phyloP scores from a whole-genome alignment of 2,113 vertebrate species.

The Spizaetus ornatus region DNA sequence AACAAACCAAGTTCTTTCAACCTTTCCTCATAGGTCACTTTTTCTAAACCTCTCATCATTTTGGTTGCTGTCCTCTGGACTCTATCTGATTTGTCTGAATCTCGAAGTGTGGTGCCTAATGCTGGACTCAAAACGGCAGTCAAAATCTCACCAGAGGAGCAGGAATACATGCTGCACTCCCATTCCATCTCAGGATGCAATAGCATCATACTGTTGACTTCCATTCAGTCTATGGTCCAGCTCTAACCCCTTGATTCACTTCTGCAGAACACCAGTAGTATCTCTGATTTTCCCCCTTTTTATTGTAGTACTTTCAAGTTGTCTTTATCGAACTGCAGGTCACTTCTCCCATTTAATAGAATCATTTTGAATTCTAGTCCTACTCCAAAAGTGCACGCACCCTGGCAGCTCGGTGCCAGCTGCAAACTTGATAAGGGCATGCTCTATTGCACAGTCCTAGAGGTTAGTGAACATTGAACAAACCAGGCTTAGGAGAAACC shows the following conservation, averaged over 20 bases:
- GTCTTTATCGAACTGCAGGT: not conserved
- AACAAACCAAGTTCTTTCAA: constrained; percentile 64
- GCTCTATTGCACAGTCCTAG: not conserved
- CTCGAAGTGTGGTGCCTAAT: not conserved
- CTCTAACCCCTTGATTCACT: not conserved
- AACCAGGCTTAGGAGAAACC: not conserved
- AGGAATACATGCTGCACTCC: accelerated
- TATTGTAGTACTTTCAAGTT: not conserved
- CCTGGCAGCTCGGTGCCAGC: not conserved
- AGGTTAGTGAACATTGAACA: constrained; percentile 1
- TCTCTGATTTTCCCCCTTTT: not conserved
- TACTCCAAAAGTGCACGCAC: not conserved
- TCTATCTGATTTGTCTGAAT: not conserved
- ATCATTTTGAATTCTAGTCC: not conserved
- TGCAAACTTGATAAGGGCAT: not conserved
- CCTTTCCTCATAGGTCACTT: constrained; percentile 58
- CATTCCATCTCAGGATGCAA: not conserved
- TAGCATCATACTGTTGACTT: not conserved
- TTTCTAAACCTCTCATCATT: constrained; percentile 45
- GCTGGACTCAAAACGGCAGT: not conserved
- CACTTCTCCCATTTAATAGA: not conserved
- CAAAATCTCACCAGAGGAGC: not conserved
- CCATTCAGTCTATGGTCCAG: not conserved
- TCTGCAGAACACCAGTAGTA: not conserved
- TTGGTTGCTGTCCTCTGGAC: constrained; percentile 2